Evolutionary conservation across 2,888 invertebrate species (phyloP).

Genomic region (Drosophila macrospina): DNA sequence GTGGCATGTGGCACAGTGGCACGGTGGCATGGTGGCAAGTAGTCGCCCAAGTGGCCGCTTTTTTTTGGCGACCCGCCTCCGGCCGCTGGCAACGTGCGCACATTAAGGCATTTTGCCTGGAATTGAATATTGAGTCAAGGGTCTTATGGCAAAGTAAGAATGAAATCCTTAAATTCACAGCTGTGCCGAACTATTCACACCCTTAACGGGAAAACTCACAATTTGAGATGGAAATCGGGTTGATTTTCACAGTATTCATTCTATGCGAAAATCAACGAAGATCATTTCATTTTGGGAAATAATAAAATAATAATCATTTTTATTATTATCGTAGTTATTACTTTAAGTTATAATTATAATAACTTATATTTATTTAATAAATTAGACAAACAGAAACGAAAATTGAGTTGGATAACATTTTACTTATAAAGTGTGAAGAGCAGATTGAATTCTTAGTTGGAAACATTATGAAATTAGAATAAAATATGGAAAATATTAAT

Average conservation of each 20-base stretch:
- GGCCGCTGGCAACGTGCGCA: slow-evolving; percentile 67
- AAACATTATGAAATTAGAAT: neutral
- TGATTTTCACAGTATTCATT: neutral
- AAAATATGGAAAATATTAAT: neutral
- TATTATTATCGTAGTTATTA: too few relatives aligned
- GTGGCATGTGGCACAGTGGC: slow-evolving; percentile 10
- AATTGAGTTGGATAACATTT: too few relatives aligned
- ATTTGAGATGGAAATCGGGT: neutral
- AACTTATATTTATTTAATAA: too few relatives aligned
- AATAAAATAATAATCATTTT: too few relatives aligned
- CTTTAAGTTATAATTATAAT: too few relatives aligned
- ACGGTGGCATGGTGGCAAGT: slow-evolving; percentile 11
- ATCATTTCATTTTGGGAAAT: too few relatives aligned
- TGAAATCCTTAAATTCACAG: slow-evolving; percentile 28
- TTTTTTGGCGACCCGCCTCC: slow-evolving; percentile 5
- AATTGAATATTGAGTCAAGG: slow-evolving; percentile 78
- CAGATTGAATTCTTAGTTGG: too few relatives aligned
- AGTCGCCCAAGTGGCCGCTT: slow-evolving; percentile 19
- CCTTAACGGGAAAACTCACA: slow-evolving; percentile 12
- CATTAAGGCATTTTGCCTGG: slow-evolving; percentile 73
- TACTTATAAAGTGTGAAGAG: neutral
- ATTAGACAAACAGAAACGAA: too few relatives aligned
- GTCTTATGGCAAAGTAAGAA: slow-evolving; percentile 56
- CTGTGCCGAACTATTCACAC: slow-evolving; percentile 39
- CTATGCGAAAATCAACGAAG: too few relatives aligned